phyloP scores from a whole-genome alignment of 1,140 invertebrate genomes.

The Drosophila triauraria region DNA sequence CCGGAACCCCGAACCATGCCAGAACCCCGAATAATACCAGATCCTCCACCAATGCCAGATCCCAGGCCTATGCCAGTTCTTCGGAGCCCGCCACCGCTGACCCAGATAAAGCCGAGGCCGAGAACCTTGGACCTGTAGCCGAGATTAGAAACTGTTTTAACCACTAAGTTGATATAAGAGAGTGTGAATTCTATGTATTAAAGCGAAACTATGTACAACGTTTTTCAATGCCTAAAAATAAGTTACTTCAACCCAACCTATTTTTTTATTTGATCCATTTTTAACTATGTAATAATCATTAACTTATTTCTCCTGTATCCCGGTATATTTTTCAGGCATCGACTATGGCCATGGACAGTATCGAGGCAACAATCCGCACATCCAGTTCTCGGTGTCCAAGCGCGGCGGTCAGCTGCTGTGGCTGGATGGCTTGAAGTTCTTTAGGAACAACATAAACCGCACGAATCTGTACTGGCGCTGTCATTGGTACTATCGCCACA shows the following conservation, averaged over 20 bases:
- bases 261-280: too few relatives aligned
- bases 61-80: not conserved
- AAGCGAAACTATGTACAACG: conserved; percentile 39
- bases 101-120: conserved; percentile 49
- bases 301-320: conserved; percentile 11
- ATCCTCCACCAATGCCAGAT: not conserved
- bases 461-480: conserved; percentile 84
- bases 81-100: conserved; percentile 43
- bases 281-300: not conserved
- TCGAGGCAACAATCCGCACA: conserved; percentile 65
- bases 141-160: conserved; percentile 15
- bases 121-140: conserved; percentile 42
- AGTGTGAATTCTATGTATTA: conserved; percentile 61
- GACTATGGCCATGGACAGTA: conserved; percentile 61
- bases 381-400: conserved; percentile 79
- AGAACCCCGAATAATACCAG: not conserved
- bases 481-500: conserved; percentile 81
- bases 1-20: not conserved
- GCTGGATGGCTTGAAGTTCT: conserved; percentile 80
- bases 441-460: conserved; percentile 81
- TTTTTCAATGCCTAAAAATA: conserved; percentile 33
- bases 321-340: conserved; percentile 38
- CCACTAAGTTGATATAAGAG: conserved; percentile 49
- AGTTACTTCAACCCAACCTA: not conserved
- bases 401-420: conserved; percentile 79